These are phyloP conservation scores for Hypotaenidia okinawae DNA, from an alignment of 2,797 vertebrate genomes.

Conservation along the genomic window DNA sequence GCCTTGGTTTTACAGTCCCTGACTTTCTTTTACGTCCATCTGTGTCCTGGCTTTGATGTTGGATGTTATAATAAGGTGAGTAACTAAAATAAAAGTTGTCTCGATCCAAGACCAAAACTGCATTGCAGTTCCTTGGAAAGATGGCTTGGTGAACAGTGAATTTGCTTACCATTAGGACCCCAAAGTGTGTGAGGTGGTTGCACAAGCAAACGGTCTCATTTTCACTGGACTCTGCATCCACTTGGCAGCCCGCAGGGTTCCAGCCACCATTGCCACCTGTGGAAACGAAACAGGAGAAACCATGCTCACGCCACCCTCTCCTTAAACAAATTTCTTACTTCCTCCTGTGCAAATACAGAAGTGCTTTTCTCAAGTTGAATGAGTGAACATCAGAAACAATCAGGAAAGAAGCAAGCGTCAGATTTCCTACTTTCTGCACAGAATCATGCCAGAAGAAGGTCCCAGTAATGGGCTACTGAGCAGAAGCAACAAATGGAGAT, in stretches of 20 bases:
- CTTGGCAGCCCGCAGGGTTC: slow-evolving; percentile 84
- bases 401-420: neutral
- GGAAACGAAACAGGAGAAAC: slow-evolving; percentile 45
- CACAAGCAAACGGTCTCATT: slow-evolving; percentile 90
- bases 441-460: neutral
- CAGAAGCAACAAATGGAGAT: neutral
- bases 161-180: slow-evolving; percentile 90
- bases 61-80: neutral
- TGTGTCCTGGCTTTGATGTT: neutral
- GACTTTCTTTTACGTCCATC: neutral
- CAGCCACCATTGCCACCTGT: slow-evolving; percentile 88
- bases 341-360: neutral
- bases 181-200: slow-evolving; percentile 95
- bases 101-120: neutral
- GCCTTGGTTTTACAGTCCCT: neutral
- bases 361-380: neutral
- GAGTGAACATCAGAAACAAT: neutral
- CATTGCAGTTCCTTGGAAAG: neutral
- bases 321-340: neutral
- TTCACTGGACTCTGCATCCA: slow-evolving; percentile 74
- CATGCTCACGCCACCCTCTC: neutral
- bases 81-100: neutral
- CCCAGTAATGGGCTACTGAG: neutral
- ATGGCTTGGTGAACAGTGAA: neutral
- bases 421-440: neutral